Evolutionary conservation across 2,113 vertebrate genomes (phyloP).

Genomic region (rat (Rattus norvegicus)): GRCr8 NC_086027.1:106180001-106180500

Average conservation of each 20-base stretch:
- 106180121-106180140: not conserved
- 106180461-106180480: constrained; percentile 27
- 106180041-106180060: not conserved
- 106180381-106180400: not conserved
- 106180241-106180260: not conserved
- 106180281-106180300: not conserved
- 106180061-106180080: not conserved
- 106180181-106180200: no score
- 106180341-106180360: not conserved
- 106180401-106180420: not conserved
- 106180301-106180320: not conserved
- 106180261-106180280: no score
- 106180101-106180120: not conserved
- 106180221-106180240: not conserved
- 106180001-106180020: not conserved
- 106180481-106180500: not conserved
- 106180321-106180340: no score
- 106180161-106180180: not conserved
- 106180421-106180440: not conserved
- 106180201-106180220: not conserved
- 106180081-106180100: no score
- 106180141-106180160: not conserved
- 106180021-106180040: not conserved
- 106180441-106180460: constrained; percentile 6
- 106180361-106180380: not conserved